Base-by-base conservation (phyloP, 2,113 vertebrate genomes). In the Thunnus thynnus region DNA sequence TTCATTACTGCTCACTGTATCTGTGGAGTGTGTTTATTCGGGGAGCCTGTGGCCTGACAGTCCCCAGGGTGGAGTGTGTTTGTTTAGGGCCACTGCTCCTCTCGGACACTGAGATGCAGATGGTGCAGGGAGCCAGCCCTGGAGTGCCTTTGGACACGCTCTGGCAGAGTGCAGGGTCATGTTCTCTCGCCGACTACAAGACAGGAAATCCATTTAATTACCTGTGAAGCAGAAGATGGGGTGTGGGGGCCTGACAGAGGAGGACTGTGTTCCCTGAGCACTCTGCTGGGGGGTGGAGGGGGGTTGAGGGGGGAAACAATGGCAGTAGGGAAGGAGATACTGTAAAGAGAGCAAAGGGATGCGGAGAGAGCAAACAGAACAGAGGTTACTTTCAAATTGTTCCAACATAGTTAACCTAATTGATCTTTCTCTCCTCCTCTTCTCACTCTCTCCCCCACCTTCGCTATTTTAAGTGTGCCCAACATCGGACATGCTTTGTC, bases 191-290 rank as follows among this genome's bases (percentile, higher is more conserved):
- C 94, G 96, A 96, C 96, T 98, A 99, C 97, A 99, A 97, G 98
- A 99, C 97, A 99, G 97, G 97, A 99, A 99, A 99, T 99, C 98
- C 96, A 99, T 99, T 98, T 98, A 99, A 99, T 99, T 99, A 99
- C 97, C 96, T 98, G 96, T 97, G 98, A 98, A 98, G 96, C 97
- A 96, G 94, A 96, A 98, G 97, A 97, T 92, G 93, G 96, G 95
- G 95, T 96, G 94, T 94, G 94, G 95, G 91, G 95, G 94, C 93
- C 95, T 97, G 96, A 98, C 96, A 96, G 96, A 95, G 95, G 95
- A 96, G 95, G 96, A 96, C 96, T 89, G 95, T 96, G 96, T 95
- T 96, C 89, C 86, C 92, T 78, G 93, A 96, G 95, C 94, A 96
- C 96, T 97, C 96, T 97, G 96, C 96, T 95, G 87, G 82, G 58